These are phyloP conservation scores for Cataglyphis livida DNA, from an alignment of 2,888 invertebrate genomes.

Conservation along the genomic window DNA sequence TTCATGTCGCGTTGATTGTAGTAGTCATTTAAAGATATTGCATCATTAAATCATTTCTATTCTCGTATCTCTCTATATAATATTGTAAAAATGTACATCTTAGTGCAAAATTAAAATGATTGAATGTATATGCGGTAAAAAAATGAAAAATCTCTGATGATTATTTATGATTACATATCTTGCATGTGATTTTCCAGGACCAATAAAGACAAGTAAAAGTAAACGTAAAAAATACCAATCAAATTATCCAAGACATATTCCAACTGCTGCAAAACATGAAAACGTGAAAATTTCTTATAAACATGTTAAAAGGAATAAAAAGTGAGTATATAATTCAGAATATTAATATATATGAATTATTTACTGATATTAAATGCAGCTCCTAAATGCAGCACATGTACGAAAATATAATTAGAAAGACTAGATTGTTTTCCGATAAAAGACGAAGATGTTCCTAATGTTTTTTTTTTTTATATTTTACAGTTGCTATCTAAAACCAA, in stretches of 20 bases:
- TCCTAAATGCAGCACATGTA: background rate
- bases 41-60: slow-evolving; percentile 45
- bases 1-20: background rate
- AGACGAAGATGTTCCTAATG: background rate
- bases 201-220: background rate
- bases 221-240: slow-evolving; percentile 43
- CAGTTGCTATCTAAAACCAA: slow-evolving; percentile 14
- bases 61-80: background rate
- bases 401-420: background rate
- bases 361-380: background rate
- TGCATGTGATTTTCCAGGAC: slow-evolving; percentile 50
- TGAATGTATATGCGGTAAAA: background rate
- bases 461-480: background rate
- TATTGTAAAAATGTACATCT: background rate
- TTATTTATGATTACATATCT: background rate
- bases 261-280: background rate
- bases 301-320: slow-evolving; percentile 20
- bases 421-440: background rate
- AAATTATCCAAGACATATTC: slow-evolving; percentile 40
- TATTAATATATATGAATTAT: background rate
- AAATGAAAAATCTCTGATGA: background rate
- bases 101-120: background rate
- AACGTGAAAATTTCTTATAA: slow-evolving; percentile 43
- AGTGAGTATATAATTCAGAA: slow-evolving; percentile 37
- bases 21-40: background rate